Conservation (phyloP, 1,140 invertebrate genomes). For the Ctenoplectra terminalis region DNA sequence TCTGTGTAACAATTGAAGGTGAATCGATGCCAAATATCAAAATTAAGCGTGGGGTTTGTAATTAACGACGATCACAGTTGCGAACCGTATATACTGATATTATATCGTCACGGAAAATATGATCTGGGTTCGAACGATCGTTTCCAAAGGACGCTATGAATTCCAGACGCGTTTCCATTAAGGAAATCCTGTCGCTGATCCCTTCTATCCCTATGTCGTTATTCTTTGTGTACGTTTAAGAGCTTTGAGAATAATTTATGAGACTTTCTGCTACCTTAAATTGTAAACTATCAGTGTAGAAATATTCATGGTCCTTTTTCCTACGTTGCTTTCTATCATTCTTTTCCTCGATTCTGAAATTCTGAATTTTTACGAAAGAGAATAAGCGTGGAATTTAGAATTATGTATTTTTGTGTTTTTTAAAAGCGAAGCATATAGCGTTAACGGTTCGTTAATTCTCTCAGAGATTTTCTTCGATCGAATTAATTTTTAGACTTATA, state of each 20-base stretch:
- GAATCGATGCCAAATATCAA: constrained; percentile 19
- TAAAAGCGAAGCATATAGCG: not conserved
- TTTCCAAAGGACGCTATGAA: too few species aligned
- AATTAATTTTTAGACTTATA: too few species aligned
- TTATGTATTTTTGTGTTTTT: not conserved
- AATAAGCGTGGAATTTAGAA: not conserved
- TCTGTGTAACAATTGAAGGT: constrained; percentile 2
- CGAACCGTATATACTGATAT: not conserved
- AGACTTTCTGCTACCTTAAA: not conserved
- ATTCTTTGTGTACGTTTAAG: not conserved
- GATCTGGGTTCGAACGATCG: not conserved
- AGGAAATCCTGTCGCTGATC: not conserved
- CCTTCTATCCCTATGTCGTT: not conserved
- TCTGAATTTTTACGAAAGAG: not conserved
- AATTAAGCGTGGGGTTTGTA: constrained; percentile 49
- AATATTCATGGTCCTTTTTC: not conserved
- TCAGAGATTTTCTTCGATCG: too few species aligned
- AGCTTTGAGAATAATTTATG: not conserved
- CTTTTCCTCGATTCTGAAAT: too few species aligned
- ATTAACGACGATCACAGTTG: constrained; percentile 30
- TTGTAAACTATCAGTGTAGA: not conserved
- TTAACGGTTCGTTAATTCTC: not conserved
- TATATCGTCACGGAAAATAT: not conserved
- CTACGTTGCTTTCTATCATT: not conserved
- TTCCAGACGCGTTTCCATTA: not conserved